These are phyloP conservation scores for Axis porcinus DNA, from an alignment of 2,113 vertebrate species.

Conservation along the genomic window DNA sequence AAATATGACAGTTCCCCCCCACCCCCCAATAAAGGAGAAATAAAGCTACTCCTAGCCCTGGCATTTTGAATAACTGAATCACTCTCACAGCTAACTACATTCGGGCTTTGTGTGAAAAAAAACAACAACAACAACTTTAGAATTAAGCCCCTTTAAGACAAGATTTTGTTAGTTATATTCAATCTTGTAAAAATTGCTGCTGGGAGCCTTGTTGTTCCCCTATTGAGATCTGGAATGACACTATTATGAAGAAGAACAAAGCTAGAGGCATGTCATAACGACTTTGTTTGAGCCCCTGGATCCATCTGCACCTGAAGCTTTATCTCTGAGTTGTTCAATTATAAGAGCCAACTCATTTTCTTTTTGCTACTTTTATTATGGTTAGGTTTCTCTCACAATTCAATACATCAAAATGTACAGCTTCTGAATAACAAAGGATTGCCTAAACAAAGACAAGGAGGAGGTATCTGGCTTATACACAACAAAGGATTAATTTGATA, in stretches of 20 bases:
- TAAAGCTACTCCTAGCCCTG: neutral
- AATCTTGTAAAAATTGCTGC: neutral
- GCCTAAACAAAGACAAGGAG: neutral
- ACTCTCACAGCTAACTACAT: neutral
- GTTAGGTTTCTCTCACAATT: neutral
- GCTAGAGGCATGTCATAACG: neutral
- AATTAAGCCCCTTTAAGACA: neutral
- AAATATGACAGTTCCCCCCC: neutral
- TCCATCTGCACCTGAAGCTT: neutral
- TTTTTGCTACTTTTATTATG: neutral
- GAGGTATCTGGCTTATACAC: neutral
- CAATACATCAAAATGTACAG: neutral
- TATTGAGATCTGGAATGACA: neutral
- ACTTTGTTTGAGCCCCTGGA: neutral
- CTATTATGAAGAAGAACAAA: neutral
- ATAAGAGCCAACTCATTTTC: neutral
- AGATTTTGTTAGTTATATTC: neutral
- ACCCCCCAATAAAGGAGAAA: neutral
- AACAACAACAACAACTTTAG: neutral
- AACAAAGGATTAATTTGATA: constrained; percentile 18
- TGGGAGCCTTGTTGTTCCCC: neutral
- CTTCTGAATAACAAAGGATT: constrained; percentile 15
- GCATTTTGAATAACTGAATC: neutral
- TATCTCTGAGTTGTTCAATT: neutral
- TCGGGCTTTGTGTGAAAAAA: neutral